Evolutionary conservation across 2,113 vertebrate species (phyloP).

Genomic region (Phoenicopterus ruber): DNA sequence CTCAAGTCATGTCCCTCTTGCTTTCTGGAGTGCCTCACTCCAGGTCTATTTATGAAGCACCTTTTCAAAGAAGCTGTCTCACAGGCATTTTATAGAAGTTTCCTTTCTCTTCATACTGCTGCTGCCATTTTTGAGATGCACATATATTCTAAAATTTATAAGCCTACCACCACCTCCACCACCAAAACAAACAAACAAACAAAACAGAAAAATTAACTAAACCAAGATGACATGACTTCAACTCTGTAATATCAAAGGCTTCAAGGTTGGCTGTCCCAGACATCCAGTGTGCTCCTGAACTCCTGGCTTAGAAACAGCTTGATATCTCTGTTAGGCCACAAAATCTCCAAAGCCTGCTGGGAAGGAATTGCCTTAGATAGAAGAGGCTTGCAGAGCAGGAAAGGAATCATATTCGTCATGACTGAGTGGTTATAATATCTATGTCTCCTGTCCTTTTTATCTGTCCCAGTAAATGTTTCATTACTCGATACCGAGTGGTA

Average conservation of each 20-base stretch:
- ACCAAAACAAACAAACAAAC: neutral
- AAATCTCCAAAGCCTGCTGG: neutral
- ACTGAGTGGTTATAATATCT: neutral
- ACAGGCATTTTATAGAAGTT: neutral
- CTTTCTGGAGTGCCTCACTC: neutral
- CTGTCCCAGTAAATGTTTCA: neutral
- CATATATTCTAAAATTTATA: neutral
- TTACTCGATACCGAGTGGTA: rapidly evolving
- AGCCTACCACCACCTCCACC: neutral
- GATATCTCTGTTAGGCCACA: neutral
- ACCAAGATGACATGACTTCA: neutral
- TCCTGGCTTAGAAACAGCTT: neutral
- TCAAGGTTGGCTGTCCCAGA: neutral
- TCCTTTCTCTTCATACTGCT: neutral
- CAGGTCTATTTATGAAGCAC: neutral
- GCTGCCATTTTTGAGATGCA: neutral
- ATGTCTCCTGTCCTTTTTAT: neutral
- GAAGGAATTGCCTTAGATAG: neutral
- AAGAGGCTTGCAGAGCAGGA: neutral
- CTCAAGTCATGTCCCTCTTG: neutral
- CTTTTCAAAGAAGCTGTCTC: neutral
- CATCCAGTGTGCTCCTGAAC: neutral
- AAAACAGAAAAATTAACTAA: neutral
- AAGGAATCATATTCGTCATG: neutral
- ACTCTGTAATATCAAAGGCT: neutral